Evolutionary conservation across 2,113 vertebrate genomes (phyloP).

Genomic region (Paramisgurnus dabryanus): DNA sequence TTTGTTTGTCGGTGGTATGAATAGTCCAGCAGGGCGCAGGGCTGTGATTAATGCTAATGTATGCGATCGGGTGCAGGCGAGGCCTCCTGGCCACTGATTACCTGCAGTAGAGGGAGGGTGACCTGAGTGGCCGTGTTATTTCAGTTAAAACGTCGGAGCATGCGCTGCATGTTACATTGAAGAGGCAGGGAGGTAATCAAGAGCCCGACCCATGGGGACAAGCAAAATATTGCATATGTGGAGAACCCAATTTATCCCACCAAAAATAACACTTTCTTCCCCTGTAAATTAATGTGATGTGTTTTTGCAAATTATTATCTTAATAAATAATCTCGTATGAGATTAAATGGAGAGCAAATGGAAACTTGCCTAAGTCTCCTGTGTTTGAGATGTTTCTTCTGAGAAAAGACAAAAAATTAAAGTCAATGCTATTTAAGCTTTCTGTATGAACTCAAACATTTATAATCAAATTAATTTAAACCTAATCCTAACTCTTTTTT

Average conservation of each 20-base stretch:
- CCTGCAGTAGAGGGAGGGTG: conserved; percentile 79
- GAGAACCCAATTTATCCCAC: conserved; percentile 80
- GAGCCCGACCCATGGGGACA: conserved; percentile 84
- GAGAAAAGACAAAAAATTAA: no score
- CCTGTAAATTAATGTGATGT: neutral
- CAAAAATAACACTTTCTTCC: neutral
- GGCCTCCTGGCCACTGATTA: conserved; percentile 74
- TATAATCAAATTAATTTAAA: no score
- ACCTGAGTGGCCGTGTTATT: conserved; percentile 91
- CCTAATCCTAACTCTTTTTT: no score
- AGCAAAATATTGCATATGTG: conserved; percentile 84
- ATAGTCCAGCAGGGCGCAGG: conserved; percentile 32
- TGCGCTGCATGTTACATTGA: conserved; percentile 77
- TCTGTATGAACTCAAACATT: no score
- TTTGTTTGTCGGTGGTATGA: conserved; percentile 62
- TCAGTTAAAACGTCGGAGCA: conserved; percentile 91
- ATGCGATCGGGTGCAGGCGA: conserved; percentile 70
- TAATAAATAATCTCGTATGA: no score
- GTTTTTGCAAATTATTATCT: no score
- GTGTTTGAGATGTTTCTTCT: no score
- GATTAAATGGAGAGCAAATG: no score
- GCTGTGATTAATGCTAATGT: conserved; percentile 75
- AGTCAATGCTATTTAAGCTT: no score
- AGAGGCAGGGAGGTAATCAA: conserved; percentile 88
- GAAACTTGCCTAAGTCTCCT: no score